Evolutionary conservation across 2,113 vertebrate genomes (phyloP), one percentile per base, ranked within the genome.

Genomic region (Apodemus sylvaticus): DNA sequence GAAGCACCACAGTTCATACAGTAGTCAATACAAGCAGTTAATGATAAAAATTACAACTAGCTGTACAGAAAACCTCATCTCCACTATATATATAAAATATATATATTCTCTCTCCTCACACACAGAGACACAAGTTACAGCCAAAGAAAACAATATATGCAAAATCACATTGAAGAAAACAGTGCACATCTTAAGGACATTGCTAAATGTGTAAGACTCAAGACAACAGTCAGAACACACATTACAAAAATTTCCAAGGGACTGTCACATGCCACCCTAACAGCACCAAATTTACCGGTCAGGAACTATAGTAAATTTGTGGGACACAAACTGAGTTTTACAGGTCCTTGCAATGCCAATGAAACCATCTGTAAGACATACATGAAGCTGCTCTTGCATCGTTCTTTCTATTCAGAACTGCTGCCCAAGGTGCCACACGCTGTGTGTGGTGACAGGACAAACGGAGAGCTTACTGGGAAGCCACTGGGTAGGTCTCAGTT

Each of bases 41-140:
- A 93, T 20, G 89, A 31, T 45, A 86, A 96, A 87, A 93, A 82
- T 48, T 55, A 93, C 9, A 62, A 95, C 77, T 16, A 83, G 78
- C n/a, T 96, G 94, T 82, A 95, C 6, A 94, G 92, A 96, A 95
- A 97, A 88, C 64, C 45, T 94, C 79, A 68, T 58, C 87, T 91
- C 83, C 8, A 81, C 79, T 53, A 87, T 29, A 58, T 58, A 58
- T 17, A 58, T 58, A 58, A 58, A 17, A 53, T 53, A 66, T 34
- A 36, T 24, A 86, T 24, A 22, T 14, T 16, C 5, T 19, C 62
- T 34, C 26, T 45, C 31, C 45, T 34, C 76, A 51, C 45, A 78
- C 78, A 58, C 51, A 55, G 22, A 60, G 12, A 62, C 24, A 82
- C 11, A 42, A 83, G 58, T 45, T 85, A 31, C 9, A 94, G 42